Percentiles rank a stretch among this genome's conserved stretches.
Conservation (phyloP, 2,888 invertebrate genomes). For the Adineta ricciae region DNA sequence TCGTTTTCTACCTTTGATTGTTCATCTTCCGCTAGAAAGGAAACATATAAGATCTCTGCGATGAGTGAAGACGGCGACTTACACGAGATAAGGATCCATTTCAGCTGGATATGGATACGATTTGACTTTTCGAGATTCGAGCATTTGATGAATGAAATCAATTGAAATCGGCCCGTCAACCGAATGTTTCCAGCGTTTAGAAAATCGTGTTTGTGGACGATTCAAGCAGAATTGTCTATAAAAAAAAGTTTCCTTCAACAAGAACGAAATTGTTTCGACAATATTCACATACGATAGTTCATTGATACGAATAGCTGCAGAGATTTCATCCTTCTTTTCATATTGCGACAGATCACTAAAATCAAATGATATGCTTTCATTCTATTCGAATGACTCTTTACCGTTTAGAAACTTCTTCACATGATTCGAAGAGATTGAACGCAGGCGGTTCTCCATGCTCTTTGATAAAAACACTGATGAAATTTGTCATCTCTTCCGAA, state of each 20-base stretch:
- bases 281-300: neutral
- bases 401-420: neutral
- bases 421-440: constrained; percentile 16
- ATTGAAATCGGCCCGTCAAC: neutral
- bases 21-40: neutral
- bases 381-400: neutral
- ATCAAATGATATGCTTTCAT: neutral
- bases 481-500: neutral
- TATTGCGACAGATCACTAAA: neutral
- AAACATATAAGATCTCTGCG: no score
- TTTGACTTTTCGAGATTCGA: constrained; percentile 15
- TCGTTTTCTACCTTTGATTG: neutral
- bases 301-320: neutral
- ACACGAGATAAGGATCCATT: constrained; percentile 16
- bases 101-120: neutral
- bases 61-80: neutral
- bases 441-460: neutral
- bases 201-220: neutral
- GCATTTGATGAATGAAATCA: constrained; percentile 18
- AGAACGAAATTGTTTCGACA: no score
- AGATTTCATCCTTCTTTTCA: neutral
- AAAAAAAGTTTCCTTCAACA: neutral
- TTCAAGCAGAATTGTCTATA: neutral
- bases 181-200: neutral
- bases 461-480: neutral